Evolutionary conservation across 2,113 vertebrate species (phyloP), one percentile per base, ranked within the genome.

Genomic region (Siphamia tubifer): DNA sequence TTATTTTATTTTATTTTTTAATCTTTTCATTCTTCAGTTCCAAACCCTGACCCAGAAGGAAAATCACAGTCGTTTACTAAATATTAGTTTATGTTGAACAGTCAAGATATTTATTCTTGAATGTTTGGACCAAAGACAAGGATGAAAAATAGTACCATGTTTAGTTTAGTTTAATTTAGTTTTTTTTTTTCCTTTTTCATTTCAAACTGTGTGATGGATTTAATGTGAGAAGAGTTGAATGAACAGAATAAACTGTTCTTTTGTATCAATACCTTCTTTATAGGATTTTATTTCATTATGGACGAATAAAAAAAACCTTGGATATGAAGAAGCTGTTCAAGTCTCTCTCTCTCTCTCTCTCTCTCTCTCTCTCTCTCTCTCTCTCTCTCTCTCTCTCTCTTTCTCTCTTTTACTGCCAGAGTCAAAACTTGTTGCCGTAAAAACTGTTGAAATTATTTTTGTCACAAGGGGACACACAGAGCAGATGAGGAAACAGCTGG

Each of bases 61-160:
- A 35, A 35, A n/a, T n/a, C n/a, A n/a, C n/a, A n/a, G n/a, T n/a
- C 20, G n/a, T 42, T 35, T 25, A 6, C 8, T 23, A 5, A 25
- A 23, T 49, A 53, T 28, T 45, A 30, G 20, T 51, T 4, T 36
- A 54, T 47, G 32, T 43, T 55, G 16, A 51, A 40, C 54, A 39
- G 44, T 55, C 31, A 8, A 49, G 10, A 40, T 15, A 10, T 52
- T 13, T 42, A n/a, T 43, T 40, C 53, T 28, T 47, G 42, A 27
- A 69, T 68, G 43, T 79, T 83, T 77, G 82, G 84, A 87, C 88
- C 84, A 84, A 87, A 74, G 56, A 34, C 40, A 58, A 6, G 28
- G 47, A 71, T 36, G 8, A 53, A 31, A 36, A 9, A 43, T 28
- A 24, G n/a, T 17, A 27, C 28, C 25, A 3, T 47, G 30, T 34